phyloP scores from a whole-genome alignment of 2,113 vertebrate genomes.

The Cephalopholis sonnerati region DNA sequence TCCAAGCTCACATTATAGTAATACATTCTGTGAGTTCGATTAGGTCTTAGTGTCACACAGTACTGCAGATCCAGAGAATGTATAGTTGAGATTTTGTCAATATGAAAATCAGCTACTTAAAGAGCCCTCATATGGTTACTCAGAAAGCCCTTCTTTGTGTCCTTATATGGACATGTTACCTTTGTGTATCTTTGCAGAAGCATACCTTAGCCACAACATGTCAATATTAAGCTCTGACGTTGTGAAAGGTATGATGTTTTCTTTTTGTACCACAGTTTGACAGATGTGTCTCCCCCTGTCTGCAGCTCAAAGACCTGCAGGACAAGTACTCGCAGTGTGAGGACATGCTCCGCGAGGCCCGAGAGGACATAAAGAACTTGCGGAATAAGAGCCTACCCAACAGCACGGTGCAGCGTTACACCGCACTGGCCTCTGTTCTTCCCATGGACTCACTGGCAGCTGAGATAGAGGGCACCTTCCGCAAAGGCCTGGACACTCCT shows the following conservation, averaged over 20 bases:
- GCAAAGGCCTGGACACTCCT: slow-evolving; percentile 87
- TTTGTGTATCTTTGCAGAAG: neutral
- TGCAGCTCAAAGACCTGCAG: slow-evolving; percentile 87
- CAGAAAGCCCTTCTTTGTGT: neutral
- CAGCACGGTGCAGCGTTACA: slow-evolving; percentile 88
- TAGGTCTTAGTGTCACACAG: neutral
- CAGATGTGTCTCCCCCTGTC: slow-evolving; percentile 36
- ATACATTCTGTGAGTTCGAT: too few relatives aligned
- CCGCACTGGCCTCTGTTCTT: slow-evolving; percentile 81
- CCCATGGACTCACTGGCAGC: slow-evolving; percentile 92
- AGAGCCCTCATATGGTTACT: neutral
- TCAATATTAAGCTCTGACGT: neutral
- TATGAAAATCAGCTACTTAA: neutral
- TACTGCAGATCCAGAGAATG: neutral
- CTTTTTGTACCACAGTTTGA: neutral
- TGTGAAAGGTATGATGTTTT: neutral
- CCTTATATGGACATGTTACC: neutral
- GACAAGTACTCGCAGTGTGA: slow-evolving; percentile 88
- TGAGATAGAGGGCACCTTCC: slow-evolving; percentile 91
- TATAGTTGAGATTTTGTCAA: neutral
- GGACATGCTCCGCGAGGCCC: slow-evolving; percentile 88
- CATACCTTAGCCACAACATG: neutral
- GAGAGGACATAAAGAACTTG: slow-evolving; percentile 89
- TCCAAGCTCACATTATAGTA: neutral
- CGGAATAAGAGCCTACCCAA: slow-evolving; percentile 86